These are phyloP conservation scores for Sialia sialis DNA, from an alignment of 2,113 vertebrate genomes.

Conservation along the genomic window DNA sequence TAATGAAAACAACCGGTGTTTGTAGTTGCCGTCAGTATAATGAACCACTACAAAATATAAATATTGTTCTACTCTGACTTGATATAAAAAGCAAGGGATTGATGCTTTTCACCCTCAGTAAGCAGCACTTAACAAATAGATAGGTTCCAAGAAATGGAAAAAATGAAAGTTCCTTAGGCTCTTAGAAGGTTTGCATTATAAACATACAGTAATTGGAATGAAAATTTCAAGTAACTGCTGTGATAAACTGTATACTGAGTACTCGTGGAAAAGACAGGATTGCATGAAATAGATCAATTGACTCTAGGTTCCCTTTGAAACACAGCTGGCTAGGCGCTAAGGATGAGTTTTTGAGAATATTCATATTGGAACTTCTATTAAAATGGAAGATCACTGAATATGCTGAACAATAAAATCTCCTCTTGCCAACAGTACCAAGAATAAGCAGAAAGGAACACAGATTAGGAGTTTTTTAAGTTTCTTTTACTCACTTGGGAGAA, in stretches of 20 bases:
- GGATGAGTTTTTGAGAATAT: neutral
- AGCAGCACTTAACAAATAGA: neutral
- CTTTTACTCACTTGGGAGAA: conserved; percentile 11
- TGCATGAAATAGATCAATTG: rapidly evolving
- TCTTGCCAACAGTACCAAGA: conserved; percentile 1
- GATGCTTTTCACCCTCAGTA: conserved; percentile 16
- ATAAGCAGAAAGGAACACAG: neutral
- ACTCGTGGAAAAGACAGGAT: neutral
- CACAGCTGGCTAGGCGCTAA: neutral
- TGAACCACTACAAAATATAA: conserved; percentile 59
- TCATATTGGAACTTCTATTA: neutral
- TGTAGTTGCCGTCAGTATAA: conserved; percentile 54
- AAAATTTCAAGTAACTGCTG: neutral
- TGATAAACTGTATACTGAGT: neutral
- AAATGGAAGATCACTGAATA: neutral
- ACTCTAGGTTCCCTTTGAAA: neutral
- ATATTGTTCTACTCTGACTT: conserved; percentile 11
- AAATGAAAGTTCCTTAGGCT: neutral
- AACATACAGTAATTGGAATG: neutral
- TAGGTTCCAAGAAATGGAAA: neutral
- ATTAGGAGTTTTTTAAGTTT: neutral
- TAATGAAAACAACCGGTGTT: neutral
- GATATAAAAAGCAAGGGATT: conserved; percentile 20
- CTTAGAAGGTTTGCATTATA: neutral
- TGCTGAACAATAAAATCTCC: neutral